Percentiles rank a stretch among this genome's conserved stretches.
These are phyloP conservation scores for Diadema setosum DNA, from an alignment of 35 echinoderm and acorn worm genomes.

Conservation along the genomic window DNA sequence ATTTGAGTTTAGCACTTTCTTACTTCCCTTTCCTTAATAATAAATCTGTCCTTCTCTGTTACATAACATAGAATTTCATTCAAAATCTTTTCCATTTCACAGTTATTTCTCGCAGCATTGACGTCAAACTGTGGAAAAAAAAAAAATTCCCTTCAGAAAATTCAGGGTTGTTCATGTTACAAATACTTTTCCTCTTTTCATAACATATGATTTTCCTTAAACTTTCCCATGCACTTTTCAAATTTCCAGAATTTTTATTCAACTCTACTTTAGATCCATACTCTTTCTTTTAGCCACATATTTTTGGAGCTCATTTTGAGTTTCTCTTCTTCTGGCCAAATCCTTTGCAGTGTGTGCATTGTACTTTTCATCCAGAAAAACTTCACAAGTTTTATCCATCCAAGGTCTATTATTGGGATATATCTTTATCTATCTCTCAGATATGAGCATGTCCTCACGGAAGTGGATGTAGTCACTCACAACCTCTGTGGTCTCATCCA, in stretches of 20 bases:
- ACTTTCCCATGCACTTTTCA: not conserved
- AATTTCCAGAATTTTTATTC: not conserved
- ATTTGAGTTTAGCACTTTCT: no score
- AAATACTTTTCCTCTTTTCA: not conserved
- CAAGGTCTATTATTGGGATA: slow-evolving; percentile 6
- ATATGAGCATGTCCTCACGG: not conserved
- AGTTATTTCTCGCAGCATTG: not conserved
- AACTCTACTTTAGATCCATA: not conserved
- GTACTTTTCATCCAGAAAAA: not conserved
- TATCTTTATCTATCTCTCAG: not conserved
- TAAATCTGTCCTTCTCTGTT: no score
- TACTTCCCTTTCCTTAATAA: no score
- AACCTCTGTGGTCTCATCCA: not conserved
- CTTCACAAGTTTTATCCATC: no score
- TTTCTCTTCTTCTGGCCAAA: not conserved
- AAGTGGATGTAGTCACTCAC: slow-evolving; percentile 1
- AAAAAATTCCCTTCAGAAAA: not conserved
- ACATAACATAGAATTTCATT: no score
- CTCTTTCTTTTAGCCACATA: not conserved
- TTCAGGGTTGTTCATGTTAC: not conserved
- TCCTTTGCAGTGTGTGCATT: not conserved
- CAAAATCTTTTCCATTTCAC: no score
- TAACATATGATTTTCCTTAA: no score
- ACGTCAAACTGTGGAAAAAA: not conserved
- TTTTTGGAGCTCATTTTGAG: not conserved